phyloP scores from a whole-genome alignment of 30 jellyfish, hydroid and myxozoan species.

The Clytia hemisphaerica region DNA sequence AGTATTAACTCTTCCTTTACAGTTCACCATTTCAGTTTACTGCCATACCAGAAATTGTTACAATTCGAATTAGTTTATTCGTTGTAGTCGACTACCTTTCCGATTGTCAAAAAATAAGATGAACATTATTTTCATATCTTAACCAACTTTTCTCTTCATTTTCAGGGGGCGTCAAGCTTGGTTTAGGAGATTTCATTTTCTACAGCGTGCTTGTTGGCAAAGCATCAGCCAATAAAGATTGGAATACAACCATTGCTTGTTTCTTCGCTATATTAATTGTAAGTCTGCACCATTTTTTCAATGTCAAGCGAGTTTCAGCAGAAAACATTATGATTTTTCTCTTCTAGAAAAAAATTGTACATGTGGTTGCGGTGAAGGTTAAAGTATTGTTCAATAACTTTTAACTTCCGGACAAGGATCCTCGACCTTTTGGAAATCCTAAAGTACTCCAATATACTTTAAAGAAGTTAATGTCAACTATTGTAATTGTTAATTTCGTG shows the following conservation, averaged over 20 bases:
- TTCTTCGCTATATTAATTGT: conserved; percentile 91
- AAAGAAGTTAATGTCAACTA: too few species aligned
- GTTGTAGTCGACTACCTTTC: too few species aligned
- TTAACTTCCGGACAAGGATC: background rate
- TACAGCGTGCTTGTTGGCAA: conserved; percentile 97
- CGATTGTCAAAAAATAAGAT: too few species aligned
- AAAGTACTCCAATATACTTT: too few species aligned
- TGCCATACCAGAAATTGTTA: too few species aligned
- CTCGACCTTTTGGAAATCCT: background rate
- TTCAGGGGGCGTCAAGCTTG: conserved; percentile 95
- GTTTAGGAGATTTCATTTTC: conserved; percentile 98
- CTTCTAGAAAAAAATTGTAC: too few species aligned
- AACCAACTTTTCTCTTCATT: background rate
- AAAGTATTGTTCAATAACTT: background rate
- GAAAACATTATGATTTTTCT: background rate
- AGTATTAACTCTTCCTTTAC: too few species aligned
- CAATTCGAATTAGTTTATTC: too few species aligned
- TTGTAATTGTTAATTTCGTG: too few species aligned
- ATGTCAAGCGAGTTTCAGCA: background rate
- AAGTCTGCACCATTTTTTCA: conserved; percentile 24
- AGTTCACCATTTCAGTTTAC: too few species aligned
- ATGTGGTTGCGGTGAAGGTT: background rate
- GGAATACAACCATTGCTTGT: conserved; percentile 98
- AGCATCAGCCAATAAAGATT: conserved; percentile 96
- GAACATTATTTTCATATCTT: background rate